Conservation (phyloP, 2,113 vertebrate species). For the Hydrochoerus hydrochaeris region DNA sequence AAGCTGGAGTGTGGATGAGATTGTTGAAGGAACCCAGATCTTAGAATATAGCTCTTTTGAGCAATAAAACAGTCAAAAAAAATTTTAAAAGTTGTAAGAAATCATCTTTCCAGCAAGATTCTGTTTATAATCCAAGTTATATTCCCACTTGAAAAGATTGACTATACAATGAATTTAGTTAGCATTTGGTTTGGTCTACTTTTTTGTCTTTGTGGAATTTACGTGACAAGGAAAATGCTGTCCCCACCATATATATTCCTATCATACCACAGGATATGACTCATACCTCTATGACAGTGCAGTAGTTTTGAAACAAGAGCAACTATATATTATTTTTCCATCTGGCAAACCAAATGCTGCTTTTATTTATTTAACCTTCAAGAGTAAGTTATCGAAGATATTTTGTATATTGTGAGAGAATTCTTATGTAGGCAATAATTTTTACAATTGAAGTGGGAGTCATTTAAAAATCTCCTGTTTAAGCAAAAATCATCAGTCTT, state of each 20-base stretch:
- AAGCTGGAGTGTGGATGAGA: fast-evolving
- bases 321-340: slow-evolving; percentile 59
- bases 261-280: not conserved
- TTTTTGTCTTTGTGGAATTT: not conserved
- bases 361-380: slow-evolving; percentile 66
- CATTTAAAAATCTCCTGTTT: not conserved
- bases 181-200: not conserved
- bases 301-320: slow-evolving; percentile 66
- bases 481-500: slow-evolving; percentile 9
- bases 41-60: not conserved
- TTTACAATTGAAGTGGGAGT: slow-evolving; percentile 54
- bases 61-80: not conserved
- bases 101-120: not conserved
- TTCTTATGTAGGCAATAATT: slow-evolving; percentile 76
- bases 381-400: slow-evolving; percentile 66
- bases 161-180: not conserved
- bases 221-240: not conserved
- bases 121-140: not conserved
- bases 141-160: not conserved
- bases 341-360: slow-evolving; percentile 61
- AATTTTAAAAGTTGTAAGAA: not conserved
- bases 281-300: not conserved
- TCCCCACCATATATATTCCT: not conserved
- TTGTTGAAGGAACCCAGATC: not conserved
- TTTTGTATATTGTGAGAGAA: slow-evolving; percentile 56